Evolutionary conservation across 2,888 invertebrate species (phyloP).

Genomic region (Chaetogeoica ovagalla): DNA sequence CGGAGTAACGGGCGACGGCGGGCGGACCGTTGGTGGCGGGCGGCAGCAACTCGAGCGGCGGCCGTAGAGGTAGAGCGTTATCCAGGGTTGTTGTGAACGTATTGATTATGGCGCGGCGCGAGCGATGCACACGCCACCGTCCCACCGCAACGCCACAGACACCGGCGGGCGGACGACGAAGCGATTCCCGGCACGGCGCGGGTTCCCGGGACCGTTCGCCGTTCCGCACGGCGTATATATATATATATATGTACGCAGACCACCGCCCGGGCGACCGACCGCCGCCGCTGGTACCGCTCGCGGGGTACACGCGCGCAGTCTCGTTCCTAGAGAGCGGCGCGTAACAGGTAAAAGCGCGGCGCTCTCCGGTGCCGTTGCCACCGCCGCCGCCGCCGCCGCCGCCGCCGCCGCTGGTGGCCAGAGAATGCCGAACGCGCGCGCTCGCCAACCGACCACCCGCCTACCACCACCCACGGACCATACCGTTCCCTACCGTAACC

Average conservation of each 20-base stretch:
- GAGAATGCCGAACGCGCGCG: not conserved
- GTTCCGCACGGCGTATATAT: no score
- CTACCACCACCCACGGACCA: no score
- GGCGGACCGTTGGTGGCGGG: no score
- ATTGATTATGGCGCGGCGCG: slow-evolving; percentile 46
- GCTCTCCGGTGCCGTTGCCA: not conserved
- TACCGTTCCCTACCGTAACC: no score
- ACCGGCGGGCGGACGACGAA: no score
- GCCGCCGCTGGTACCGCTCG: not conserved
- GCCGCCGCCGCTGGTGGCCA: not conserved
- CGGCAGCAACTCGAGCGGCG: not conserved
- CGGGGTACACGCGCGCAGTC: slow-evolving; percentile 3
- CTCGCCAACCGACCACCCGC: not conserved
- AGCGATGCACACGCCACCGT: slow-evolving; percentile 37
- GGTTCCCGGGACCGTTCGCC: slow-evolving; percentile 38
- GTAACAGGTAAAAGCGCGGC: slow-evolving; percentile 43
- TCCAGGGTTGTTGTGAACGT: slow-evolving; percentile 52
- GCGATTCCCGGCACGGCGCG: not conserved
- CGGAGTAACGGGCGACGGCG: not conserved
- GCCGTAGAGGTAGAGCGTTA: slow-evolving; percentile 31
- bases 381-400: not conserved
- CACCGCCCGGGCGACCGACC: slow-evolving; percentile 41
- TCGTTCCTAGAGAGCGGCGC: slow-evolving; percentile 21
- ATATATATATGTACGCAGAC: slow-evolving; percentile 3
- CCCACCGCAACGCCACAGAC: no score